These are phyloP conservation scores for Ctenicera cuprea DNA, from an alignment of 2,888 invertebrate genomes.

Conservation along the genomic window DNA sequence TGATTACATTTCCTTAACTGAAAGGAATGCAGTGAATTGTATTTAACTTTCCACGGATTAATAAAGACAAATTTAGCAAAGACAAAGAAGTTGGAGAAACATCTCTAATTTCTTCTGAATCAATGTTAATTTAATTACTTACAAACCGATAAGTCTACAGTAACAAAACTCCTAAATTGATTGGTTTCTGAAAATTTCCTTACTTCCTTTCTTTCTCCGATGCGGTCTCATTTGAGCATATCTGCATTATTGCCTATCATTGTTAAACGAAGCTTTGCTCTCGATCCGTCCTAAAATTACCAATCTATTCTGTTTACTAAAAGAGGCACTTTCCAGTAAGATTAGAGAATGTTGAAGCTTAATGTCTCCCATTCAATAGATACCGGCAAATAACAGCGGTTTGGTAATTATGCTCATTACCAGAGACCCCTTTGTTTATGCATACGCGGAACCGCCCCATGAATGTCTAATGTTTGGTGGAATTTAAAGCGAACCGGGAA, in stretches of 20 bases:
- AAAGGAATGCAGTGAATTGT: neutral
- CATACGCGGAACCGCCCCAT: conserved; percentile 45
- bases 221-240: neutral
- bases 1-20: conserved; percentile 14
- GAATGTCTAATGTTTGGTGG: conserved; percentile 44
- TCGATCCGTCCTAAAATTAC: conserved; percentile 39
- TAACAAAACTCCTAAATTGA: neutral
- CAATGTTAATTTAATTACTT: neutral
- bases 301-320: conserved; percentile 42
- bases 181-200: neutral
- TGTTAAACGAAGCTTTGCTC: conserved; percentile 1
- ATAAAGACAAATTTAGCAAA: neutral
- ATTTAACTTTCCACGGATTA: neutral
- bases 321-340: conserved; percentile 50
- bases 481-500: conserved; percentile 34
- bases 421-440: conserved; percentile 45
- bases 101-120: neutral
- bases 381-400: conserved; percentile 49
- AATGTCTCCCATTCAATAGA: conserved; percentile 49
- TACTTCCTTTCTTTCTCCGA: neutral
- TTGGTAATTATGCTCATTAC: conserved; percentile 50
- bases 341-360: conserved; percentile 45
- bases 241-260: conserved; percentile 13
- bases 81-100: neutral
- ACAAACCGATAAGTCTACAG: neutral